Evolutionary conservation across 2,113 vertebrate genomes (phyloP).

Genomic region (Ceuthmochares aereus): DNA sequence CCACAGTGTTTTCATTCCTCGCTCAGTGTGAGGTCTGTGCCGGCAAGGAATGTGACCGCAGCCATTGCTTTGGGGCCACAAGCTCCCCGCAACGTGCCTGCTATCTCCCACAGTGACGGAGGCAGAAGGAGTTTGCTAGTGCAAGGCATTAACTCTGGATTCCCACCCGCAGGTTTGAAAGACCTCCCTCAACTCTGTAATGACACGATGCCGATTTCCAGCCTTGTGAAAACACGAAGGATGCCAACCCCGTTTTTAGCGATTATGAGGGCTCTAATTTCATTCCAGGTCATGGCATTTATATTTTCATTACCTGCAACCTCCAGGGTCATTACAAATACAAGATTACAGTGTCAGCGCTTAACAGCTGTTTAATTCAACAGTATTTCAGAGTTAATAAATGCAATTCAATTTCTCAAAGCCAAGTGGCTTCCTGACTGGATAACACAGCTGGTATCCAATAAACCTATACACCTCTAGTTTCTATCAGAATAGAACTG

Average conservation of each 20-base stretch:
- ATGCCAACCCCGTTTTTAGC: background rate
- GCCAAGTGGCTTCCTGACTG: background rate
- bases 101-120: accelerated
- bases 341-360: accelerated
- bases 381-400: background rate
- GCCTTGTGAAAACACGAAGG: background rate
- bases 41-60: background rate
- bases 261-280: background rate
- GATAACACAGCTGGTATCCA: background rate
- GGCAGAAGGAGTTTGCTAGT: background rate
- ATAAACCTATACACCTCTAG: background rate
- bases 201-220: background rate
- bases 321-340: background rate
- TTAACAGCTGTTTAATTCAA: background rate
- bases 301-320: background rate
- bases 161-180: background rate
- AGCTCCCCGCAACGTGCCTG: accelerated
- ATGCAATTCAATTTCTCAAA: background rate
- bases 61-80: accelerated
- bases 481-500: background rate
- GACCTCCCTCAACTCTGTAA: background rate
- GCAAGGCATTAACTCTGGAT: accelerated
- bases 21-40: background rate
- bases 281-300: background rate
- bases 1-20: accelerated